Conservation (phyloP, 2,888 invertebrate genomes). For the Drosophila kambysellisi region DNA sequence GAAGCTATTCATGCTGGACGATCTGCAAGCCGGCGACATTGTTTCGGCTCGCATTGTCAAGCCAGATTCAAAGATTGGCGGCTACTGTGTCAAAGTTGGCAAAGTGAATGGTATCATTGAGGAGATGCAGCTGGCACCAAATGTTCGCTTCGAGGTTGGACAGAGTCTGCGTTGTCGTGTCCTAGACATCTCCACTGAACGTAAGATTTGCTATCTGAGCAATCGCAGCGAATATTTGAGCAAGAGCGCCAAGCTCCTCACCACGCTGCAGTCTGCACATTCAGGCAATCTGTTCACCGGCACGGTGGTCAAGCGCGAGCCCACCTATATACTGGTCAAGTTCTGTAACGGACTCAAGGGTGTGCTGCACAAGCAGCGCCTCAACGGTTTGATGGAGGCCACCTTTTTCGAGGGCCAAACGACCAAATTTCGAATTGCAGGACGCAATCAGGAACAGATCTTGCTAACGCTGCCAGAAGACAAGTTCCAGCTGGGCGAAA, state of each 20-base stretch:
- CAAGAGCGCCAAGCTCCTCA: slow-evolving; percentile 86
- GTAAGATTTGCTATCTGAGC: slow-evolving; percentile 87
- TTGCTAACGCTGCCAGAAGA: slow-evolving; percentile 77
- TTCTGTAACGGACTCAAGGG: slow-evolving; percentile 85
- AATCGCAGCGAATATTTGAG: slow-evolving; percentile 88
- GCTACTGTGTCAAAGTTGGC: slow-evolving; percentile 86
- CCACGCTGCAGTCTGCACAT: slow-evolving; percentile 86
- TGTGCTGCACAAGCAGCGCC: slow-evolving; percentile 78
- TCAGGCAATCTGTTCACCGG: slow-evolving; percentile 85
- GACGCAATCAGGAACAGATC: slow-evolving; percentile 74
- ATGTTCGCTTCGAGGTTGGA: slow-evolving; percentile 87
- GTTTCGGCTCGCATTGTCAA: slow-evolving; percentile 86
- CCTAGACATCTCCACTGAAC: slow-evolving; percentile 85
- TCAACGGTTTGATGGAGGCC: slow-evolving; percentile 58
- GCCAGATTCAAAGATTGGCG: slow-evolving; percentile 85
- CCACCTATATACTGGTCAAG: slow-evolving; percentile 78
- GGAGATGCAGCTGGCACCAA: slow-evolving; percentile 86
- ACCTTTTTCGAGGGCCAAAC: slow-evolving; percentile 82
- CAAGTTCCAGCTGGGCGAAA: slow-evolving; percentile 81
- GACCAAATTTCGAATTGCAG: slow-evolving; percentile 78
- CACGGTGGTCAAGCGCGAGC: slow-evolving; percentile 80
- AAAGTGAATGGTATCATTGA: slow-evolving; percentile 87
- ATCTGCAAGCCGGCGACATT: slow-evolving; percentile 86
- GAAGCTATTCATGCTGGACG: slow-evolving; percentile 86
- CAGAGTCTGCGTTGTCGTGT: slow-evolving; percentile 88